phyloP scores from a whole-genome alignment of 2,797 vertebrate genomes.

The Nannoperca australis region DNA sequence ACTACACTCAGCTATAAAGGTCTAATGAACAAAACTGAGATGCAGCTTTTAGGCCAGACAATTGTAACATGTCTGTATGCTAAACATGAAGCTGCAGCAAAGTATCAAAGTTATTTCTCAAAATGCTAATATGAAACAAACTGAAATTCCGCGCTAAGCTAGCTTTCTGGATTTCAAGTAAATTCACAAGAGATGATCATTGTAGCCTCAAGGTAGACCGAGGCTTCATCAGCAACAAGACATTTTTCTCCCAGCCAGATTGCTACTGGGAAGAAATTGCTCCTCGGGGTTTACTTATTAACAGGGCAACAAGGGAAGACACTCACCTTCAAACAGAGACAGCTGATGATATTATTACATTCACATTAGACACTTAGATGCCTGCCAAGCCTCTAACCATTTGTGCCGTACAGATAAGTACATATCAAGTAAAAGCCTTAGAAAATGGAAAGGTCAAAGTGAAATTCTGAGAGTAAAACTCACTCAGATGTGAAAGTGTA shows the following conservation, averaged over 20 bases:
- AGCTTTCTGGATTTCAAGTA: background rate
- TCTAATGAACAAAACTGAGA: background rate
- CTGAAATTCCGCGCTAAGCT: background rate
- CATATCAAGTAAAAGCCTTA: conserved; percentile 32
- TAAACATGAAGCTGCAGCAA: background rate
- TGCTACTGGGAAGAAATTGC: background rate
- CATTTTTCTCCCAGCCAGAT: background rate
- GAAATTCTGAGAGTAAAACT: conserved; percentile 37
- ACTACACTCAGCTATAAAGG: background rate
- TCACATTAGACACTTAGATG: conserved; percentile 9
- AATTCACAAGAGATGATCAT: background rate
- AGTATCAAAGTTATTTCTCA: too few species aligned
- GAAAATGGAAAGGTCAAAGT: conserved; percentile 47
- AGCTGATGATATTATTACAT: conserved; percentile 30
- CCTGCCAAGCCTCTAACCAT: conserved; percentile 48
- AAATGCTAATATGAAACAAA: background rate
- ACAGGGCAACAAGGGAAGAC: conserved; percentile 3
- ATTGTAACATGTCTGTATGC: too few species aligned
- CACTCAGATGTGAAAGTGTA: conserved; percentile 43
- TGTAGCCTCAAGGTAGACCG: background rate
- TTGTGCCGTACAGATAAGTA: conserved; percentile 36
- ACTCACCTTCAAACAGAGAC: conserved; percentile 26
- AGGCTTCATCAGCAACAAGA: background rate
- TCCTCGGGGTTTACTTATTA: conserved; percentile 10
- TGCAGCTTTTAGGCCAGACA: background rate